A percentile compares a stretch with the other conserved stretches of the same genome.
These are phyloP conservation scores for Rhynchonycteris naso DNA, from an alignment of 2,797 vertebrate genomes.

Conservation along the genomic window DNA sequence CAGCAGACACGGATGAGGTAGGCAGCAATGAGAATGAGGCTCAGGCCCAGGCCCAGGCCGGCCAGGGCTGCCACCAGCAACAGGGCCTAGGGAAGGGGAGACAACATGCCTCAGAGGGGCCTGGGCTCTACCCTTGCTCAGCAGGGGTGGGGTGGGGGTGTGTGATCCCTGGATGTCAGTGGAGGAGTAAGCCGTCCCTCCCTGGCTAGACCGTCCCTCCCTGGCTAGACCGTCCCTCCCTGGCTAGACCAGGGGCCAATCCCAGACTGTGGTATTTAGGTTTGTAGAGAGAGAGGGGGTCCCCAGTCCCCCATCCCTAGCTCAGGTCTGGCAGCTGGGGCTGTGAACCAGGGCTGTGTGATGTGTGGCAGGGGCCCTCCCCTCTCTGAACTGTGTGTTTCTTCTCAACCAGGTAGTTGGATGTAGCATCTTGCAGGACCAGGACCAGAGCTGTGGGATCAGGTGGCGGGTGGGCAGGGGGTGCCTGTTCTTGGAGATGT, in stretches of 20 bases:
- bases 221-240: too few relatives aligned
- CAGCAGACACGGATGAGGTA: conserved; percentile 86
- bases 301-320: too few relatives aligned
- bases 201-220: too few relatives aligned
- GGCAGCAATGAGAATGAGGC: conserved; percentile 83
- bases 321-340: too few relatives aligned
- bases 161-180: not conserved
- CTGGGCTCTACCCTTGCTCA: not conserved
- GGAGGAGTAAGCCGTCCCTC: not conserved
- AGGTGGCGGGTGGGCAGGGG: rapidly evolving
- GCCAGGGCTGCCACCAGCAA: conserved; percentile 84
- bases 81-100: conserved; percentile 76
- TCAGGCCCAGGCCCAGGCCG: conserved; percentile 84
- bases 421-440: not conserved
- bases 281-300: not conserved
- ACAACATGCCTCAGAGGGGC: not conserved
- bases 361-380: rapidly evolving
- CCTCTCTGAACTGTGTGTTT: not conserved
- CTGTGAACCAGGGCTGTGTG: not conserved
- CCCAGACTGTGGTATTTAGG: not conserved
- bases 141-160: rapidly evolving
- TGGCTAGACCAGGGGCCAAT: not conserved
- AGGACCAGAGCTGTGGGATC: not conserved
- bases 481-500: rapidly evolving
- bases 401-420: not conserved